These are phyloP conservation scores for Lepidotrigona ventralis DNA, from an alignment of 1,140 invertebrate species.

Conservation along the genomic window DNA sequence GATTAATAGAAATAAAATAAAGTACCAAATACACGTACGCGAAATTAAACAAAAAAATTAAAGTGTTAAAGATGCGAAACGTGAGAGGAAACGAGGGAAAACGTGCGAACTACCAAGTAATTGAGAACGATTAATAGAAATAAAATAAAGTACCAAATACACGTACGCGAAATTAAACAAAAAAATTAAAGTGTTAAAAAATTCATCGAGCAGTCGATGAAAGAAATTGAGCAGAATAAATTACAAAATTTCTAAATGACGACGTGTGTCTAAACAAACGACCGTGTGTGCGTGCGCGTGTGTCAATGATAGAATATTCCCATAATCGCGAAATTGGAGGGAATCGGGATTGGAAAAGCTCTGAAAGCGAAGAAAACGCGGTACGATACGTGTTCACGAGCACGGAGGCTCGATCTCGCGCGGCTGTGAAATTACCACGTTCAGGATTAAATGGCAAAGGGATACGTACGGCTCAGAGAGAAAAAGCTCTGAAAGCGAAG, in stretches of 20 bases:
- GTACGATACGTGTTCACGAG: neutral
- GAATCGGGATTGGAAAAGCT: neutral
- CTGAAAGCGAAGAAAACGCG: neutral
- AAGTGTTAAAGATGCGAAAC: no score
- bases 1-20: neutral
- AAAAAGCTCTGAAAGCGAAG: neutral
- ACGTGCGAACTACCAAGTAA: no score
- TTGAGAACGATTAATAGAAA: neutral
- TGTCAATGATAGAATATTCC: neutral
- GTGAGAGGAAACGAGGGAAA: neutral
- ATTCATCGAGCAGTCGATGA: no score
- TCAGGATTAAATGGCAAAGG: constrained; percentile 47
- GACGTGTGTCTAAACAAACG: neutral
- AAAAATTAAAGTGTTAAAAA: no score
- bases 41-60: no score
- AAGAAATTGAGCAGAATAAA: neutral
- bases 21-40: no score
- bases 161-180: no score
- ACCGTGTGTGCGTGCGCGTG: neutral
- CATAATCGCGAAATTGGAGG: neutral
- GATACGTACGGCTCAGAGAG: constrained; percentile 24
- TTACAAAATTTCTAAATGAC: neutral
- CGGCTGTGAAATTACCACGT: constrained; percentile 27
- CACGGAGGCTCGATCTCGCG: constrained; percentile 11
- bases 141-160: neutral